A percentile compares a stretch with the other conserved stretches of the same genome.
Evolutionary conservation across 2,888 invertebrate genomes (phyloP).

Genomic region (Heliconius ethilla): DNA sequence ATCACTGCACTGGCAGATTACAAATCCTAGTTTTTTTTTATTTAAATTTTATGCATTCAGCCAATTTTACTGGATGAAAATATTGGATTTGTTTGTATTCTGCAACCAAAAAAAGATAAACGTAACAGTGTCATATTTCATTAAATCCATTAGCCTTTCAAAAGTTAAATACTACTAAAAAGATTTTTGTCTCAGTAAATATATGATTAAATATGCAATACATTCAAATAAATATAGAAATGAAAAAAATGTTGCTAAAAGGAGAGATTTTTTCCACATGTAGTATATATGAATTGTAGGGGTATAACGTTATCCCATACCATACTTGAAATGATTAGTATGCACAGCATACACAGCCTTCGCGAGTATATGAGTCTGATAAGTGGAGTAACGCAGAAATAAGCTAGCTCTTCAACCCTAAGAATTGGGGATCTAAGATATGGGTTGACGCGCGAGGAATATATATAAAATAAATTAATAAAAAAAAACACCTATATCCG

Average conservation of each 20-base stretch:
- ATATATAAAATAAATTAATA: neutral
- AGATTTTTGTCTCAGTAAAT: too few relatives aligned
- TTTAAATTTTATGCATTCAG: neutral
- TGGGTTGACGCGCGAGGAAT: conserved; percentile 1
- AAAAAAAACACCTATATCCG: neutral
- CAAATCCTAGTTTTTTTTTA: too few relatives aligned
- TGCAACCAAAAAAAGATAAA: neutral
- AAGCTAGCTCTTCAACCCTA: conserved; percentile 17
- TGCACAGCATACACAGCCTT: conserved; percentile 1
- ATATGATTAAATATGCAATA: too few relatives aligned
- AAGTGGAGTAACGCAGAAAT: conserved; percentile 14
- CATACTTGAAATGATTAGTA: conserved; percentile 13
- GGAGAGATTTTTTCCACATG: too few relatives aligned
- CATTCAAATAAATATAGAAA: too few relatives aligned
- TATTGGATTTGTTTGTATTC: neutral
- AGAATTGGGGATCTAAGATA: conserved; percentile 1
- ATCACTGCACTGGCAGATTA: neutral
- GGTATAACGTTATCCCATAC: neutral
- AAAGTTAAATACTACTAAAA: too few relatives aligned
- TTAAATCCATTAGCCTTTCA: too few relatives aligned
- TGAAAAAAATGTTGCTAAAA: too few relatives aligned
- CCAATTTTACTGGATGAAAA: neutral
- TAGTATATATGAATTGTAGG: neutral
- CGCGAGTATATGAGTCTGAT: conserved; percentile 25
- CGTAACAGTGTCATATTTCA: neutral